Evolutionary conservation across 2,113 vertebrate species (phyloP), one percentile per base, ranked within the genome.

Genomic region (Datnioides undecimradiatus): DNA sequence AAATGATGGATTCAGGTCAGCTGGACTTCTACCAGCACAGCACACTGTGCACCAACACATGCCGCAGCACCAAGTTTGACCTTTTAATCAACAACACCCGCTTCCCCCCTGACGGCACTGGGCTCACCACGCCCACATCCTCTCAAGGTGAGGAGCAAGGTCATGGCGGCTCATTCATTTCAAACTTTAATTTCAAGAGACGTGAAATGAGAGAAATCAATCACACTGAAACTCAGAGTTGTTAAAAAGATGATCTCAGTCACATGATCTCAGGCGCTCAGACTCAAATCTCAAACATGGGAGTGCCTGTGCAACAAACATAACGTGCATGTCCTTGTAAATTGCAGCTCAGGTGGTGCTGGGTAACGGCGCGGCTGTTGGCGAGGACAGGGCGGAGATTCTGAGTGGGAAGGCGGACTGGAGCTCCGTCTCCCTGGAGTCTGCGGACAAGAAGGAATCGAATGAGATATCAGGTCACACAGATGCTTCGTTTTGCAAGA

Each of bases 1-100:
- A 99, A 92, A 98, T 99, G 96, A 99, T 99, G 98, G 98, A 99
- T 84, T 99, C 97, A 0, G 97, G 98, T 41, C 97, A 99, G 90
- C 96, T 99, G 21, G 98, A 99, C 90, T 99, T 99, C 89, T 99
- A 98, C 91, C 96, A 99, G 72, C 98, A 99, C 1, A 97, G 97
- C 91, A 97, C 97, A 3, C 96, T 99, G 76, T 99, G 98, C 86
- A 98, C 98, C 84, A 99, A 99, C 93, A 99, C 98, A 6, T 99
- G 98, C 80, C 96, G 98, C 76, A 99, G 98, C 92, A 99, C 98
- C 92, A 99, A 99, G 90, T 99, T 99, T 43, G 98, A 99, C 89
- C 95, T 99, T 75, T 93, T 99, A 70, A 99, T 99, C 91, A 99
- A 96, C 95, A 99, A 98, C 3, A 97, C 97, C 3, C 94, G 97